phyloP scores from a whole-genome alignment of 2,888 invertebrate species.

The Cotesia congregata region DNA sequence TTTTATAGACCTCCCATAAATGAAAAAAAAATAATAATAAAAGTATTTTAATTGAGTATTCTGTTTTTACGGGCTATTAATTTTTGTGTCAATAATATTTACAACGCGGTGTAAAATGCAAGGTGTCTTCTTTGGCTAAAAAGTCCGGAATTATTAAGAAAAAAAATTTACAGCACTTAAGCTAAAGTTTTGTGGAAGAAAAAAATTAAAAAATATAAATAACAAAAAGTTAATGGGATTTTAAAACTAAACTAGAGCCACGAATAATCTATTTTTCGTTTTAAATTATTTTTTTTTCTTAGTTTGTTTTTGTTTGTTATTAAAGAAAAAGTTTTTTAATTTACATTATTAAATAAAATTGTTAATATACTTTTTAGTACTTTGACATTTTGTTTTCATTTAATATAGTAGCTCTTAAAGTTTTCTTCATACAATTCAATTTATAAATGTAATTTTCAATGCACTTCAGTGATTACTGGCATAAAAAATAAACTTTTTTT shows the following conservation, averaged over 20 bases:
- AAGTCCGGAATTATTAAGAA: background rate
- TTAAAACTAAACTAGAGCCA: background rate
- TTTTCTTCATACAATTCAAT: background rate
- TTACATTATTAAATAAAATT: background rate
- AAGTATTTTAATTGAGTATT: background rate
- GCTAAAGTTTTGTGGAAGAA: background rate
- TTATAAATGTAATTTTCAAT: background rate
- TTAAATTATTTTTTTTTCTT: background rate
- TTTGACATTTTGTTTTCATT: background rate
- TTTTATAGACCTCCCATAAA: background rate
- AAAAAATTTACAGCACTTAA: background rate
- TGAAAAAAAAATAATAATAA: background rate
- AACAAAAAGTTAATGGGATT: background rate
- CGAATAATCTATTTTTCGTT: background rate
- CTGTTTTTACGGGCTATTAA: background rate
- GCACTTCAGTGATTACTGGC: no score
- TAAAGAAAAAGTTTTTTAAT: background rate
- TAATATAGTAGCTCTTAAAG: background rate
- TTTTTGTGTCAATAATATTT: background rate
- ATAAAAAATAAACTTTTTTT: no score
- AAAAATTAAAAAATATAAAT: background rate
- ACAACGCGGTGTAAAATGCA: background rate
- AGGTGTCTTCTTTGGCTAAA: no score
- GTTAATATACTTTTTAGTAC: background rate
- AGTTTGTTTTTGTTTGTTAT: background rate